These are phyloP conservation scores for Benthosema pterotum DNA, from an alignment of 2,797 vertebrate species.

Conservation along the genomic window DNA sequence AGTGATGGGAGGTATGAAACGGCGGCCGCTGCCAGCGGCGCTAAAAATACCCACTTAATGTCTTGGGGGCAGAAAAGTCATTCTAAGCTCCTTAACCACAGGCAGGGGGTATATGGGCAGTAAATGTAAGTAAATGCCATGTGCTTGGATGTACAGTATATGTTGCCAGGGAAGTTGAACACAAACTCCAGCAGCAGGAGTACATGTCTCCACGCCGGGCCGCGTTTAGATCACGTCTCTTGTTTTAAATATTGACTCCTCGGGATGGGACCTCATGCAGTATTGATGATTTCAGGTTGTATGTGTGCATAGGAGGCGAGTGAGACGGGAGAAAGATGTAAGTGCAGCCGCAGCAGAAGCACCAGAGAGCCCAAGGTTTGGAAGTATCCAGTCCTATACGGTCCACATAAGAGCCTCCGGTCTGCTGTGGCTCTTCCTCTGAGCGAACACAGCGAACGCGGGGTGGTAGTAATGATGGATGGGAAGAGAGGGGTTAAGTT, in stretches of 20 bases:
- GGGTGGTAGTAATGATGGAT: not conserved
- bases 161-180: constrained; percentile 7
- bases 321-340: not conserved
- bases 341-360: not conserved
- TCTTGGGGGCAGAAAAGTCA: constrained; percentile 22
- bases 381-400: not conserved
- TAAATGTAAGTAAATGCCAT: constrained; percentile 19
- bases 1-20: too few species aligned
- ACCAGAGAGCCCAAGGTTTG: not conserved
- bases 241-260: constrained; percentile 20
- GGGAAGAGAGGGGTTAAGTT: not conserved
- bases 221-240: not conserved
- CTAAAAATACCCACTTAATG: constrained; percentile 30
- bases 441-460: not conserved
- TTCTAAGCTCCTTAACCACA: constrained; percentile 12
- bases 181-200: not conserved
- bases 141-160: constrained; percentile 22
- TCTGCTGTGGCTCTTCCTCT: not conserved
- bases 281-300: constrained; percentile 7
- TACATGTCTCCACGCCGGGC: not conserved
- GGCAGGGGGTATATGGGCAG: not conserved
- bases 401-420: not conserved
- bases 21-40: too few species aligned
- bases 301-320: not conserved
- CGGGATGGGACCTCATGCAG: not conserved